Evolutionary conservation across 2,113 vertebrate genomes (phyloP).

Genomic region (Machaerirhynchus nigripectus): DNA sequence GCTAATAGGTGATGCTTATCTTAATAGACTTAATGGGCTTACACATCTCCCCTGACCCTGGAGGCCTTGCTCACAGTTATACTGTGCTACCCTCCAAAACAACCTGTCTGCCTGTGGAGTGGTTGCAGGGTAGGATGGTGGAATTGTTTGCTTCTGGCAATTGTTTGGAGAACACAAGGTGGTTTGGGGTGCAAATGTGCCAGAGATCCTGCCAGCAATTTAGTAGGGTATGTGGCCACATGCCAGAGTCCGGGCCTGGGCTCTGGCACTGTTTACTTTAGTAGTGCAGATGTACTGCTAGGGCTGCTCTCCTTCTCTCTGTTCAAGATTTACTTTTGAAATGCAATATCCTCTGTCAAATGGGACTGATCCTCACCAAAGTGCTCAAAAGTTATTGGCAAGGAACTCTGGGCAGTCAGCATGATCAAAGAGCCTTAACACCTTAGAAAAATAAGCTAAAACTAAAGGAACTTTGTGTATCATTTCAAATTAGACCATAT

Average conservation of each 20-base stretch:
- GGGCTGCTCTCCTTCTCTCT: neutral
- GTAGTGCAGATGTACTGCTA: neutral
- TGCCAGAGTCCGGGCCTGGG: neutral
- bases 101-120: rapidly evolving
- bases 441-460: slow-evolving; percentile 38
- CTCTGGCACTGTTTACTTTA: neutral
- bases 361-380: neutral
- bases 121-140: neutral
- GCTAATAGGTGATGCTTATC: neutral
- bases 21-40: neutral
- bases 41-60: neutral
- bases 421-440: slow-evolving; percentile 2
- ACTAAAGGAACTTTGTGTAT: neutral
- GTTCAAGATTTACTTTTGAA: neutral
- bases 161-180: neutral
- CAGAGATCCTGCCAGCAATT: neutral
- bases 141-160: neutral
- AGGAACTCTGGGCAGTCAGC: neutral
- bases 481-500: neutral
- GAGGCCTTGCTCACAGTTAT: neutral
- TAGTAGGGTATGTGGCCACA: neutral
- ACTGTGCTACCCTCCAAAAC: neutral
- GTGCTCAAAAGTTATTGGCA: neutral
- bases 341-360: neutral
- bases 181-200: neutral